phyloP scores from a whole-genome alignment of 2,888 invertebrate species.

The Pyrocoelia pectoralis region DNA sequence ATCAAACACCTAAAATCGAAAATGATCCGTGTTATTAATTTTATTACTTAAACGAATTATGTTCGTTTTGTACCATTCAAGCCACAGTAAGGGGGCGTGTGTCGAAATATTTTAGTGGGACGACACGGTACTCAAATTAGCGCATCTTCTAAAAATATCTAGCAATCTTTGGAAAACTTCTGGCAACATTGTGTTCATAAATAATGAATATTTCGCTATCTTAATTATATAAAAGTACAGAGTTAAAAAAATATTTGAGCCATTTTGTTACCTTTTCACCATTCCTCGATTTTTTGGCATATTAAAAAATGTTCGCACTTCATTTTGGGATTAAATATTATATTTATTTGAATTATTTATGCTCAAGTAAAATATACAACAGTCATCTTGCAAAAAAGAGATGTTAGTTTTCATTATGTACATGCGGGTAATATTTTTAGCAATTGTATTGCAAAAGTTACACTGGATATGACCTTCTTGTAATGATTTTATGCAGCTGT shows the following conservation, averaged over 20 bases:
- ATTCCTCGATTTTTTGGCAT: not conserved
- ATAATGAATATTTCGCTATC: constrained; percentile 40
- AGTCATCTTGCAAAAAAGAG: not conserved
- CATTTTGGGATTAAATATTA: not conserved
- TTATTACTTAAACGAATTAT: constrained; percentile 23
- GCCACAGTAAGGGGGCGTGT: constrained; percentile 41
- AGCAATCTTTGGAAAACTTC: constrained; percentile 38
- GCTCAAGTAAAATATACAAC: not conserved
- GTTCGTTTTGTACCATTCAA: constrained; percentile 36
- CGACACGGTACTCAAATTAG: constrained; percentile 42
- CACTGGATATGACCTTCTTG: constrained; percentile 1
- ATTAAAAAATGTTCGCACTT: not conserved
- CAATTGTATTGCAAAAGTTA: not conserved
- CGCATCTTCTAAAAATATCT: constrained; percentile 41
- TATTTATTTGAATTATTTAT: constrained; percentile 9
- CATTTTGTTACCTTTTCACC: not conserved
- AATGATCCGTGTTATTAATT: constrained; percentile 17
- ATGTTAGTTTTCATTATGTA: not conserved
- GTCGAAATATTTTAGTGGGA: constrained; percentile 41
- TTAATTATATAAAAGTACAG: constrained; percentile 30
- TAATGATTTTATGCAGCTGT: constrained; percentile 4
- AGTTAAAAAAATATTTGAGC: constrained; percentile 1
- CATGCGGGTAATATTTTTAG: constrained; percentile 3
- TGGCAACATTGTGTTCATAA: constrained; percentile 40
- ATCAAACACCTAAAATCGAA: too few species aligned